A percentile compares a stretch with the other conserved stretches of the same genome.
These are phyloP conservation scores for Hybognathus amarus DNA, from an alignment of 2,797 vertebrate species.

Conservation along the genomic window DNA sequence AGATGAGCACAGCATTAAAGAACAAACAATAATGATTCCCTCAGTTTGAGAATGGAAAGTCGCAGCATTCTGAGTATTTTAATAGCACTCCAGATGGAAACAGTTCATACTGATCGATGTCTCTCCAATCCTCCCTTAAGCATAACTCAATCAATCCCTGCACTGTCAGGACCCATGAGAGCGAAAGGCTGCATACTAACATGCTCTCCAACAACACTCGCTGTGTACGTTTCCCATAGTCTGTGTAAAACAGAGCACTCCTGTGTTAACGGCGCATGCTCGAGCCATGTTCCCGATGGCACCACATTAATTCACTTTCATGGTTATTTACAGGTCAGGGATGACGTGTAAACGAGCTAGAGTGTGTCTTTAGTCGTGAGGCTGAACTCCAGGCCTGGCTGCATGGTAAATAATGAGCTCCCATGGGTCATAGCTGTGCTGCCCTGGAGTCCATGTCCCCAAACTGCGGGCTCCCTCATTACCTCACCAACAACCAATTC, in stretches of 20 bases:
- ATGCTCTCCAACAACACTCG: slow-evolving; percentile 28
- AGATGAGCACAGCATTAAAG: not conserved
- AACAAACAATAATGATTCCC: not conserved
- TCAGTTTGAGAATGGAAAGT: slow-evolving; percentile 4
- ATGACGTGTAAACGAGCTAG: slow-evolving; percentile 57
- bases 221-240: slow-evolving; percentile 4
- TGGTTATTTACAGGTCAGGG: slow-evolving; percentile 59
- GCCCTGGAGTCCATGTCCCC: slow-evolving; percentile 54
- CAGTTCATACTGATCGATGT: slow-evolving; percentile 23
- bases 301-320: slow-evolving; percentile 62
- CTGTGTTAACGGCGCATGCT: slow-evolving; percentile 29
- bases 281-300: slow-evolving; percentile 41
- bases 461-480: slow-evolving; percentile 59
- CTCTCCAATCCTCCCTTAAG: slow-evolving; percentile 46
- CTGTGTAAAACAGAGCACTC: slow-evolving; percentile 48
- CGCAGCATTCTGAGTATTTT: not conserved
- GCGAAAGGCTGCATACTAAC: slow-evolving; percentile 35
- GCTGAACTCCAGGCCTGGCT: slow-evolving; percentile 47
- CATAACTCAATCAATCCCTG: slow-evolving; percentile 50
- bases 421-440: slow-evolving; percentile 66
- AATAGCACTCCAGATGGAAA: slow-evolving; percentile 10
- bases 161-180: slow-evolving; percentile 42
- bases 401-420: slow-evolving; percentile 74
- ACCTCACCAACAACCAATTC: slow-evolving; percentile 65
- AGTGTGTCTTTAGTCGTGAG: slow-evolving; percentile 52